Conservation (phyloP, 2,113 vertebrate genomes). For the Camelus bactrianus region DNA sequence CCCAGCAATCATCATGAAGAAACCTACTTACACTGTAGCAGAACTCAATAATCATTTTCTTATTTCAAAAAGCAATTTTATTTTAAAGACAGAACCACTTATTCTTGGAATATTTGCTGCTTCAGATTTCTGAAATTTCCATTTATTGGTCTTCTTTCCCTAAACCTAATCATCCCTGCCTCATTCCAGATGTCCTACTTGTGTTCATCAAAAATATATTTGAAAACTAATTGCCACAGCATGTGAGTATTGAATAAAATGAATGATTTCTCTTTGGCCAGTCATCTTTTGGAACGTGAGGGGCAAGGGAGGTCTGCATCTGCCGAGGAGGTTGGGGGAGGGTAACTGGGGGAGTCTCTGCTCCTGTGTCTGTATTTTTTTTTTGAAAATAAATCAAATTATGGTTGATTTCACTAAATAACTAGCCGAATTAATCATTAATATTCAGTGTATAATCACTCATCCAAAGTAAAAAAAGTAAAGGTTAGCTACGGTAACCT, state of each 20-base stretch:
- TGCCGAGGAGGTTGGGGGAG: not conserved
- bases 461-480: not conserved
- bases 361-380: not conserved
- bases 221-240: constrained; percentile 35
- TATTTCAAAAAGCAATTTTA: constrained; percentile 52
- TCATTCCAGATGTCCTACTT: constrained; percentile 46
- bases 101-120: constrained; percentile 30
- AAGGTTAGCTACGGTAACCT: not conserved
- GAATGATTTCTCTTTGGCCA: not conserved
- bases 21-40: not conserved
- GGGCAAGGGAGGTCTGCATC: not conserved
- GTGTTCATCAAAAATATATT: constrained; percentile 17
- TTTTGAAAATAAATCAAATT: constrained; percentile 25
- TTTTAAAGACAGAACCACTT: constrained; percentile 41
- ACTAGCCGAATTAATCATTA: not conserved
- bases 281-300: not conserved
- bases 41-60: constrained; percentile 43
- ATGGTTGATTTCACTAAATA: not conserved
- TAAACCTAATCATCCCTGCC: not conserved
- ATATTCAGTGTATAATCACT: not conserved
- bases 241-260: not conserved
- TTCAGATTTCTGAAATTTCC: constrained; percentile 62
- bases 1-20: constrained; percentile 17
- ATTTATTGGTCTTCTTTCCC: not conserved
- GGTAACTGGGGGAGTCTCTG: not conserved